A percentile compares a stretch with the other conserved stretches of the same genome.
Evolutionary conservation across 2,113 vertebrate genomes (phyloP).

Genomic region (Petroica traversi): DNA sequence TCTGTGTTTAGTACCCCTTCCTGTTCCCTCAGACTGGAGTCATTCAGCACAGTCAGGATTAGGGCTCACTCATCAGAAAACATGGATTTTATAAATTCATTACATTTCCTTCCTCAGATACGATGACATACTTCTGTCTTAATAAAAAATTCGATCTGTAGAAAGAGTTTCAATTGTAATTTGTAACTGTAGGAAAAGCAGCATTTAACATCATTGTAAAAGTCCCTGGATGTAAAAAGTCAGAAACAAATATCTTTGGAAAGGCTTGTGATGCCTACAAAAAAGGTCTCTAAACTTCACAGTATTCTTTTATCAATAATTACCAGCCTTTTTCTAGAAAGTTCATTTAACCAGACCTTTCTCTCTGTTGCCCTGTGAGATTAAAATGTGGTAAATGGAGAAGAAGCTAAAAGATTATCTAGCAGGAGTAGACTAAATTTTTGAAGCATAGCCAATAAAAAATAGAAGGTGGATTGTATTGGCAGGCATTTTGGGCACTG

Average conservation of each 20-base stretch:
- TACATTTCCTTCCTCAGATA: background rate
- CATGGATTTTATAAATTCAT: background rate
- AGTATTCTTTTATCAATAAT: background rate
- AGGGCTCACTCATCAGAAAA: background rate
- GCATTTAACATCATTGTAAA: background rate
- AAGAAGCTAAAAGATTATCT: background rate
- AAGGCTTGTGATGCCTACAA: background rate
- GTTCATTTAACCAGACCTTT: background rate
- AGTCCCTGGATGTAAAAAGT: background rate
- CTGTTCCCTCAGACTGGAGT: background rate
- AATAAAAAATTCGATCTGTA: background rate
- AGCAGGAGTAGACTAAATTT: background rate
- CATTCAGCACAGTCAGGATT: background rate
- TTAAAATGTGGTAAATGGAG: background rate
- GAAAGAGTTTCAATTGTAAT: background rate
- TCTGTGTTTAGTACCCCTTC: background rate
- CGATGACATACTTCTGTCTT: background rate
- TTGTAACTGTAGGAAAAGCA: background rate
- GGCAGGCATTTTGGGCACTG: background rate
- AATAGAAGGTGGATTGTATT: background rate
- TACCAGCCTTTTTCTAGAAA: background rate
- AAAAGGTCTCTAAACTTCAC: background rate
- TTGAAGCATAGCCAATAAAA: background rate
- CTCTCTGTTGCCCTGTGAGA: background rate
- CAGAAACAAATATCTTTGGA: background rate